Conservation (phyloP, 2,113 vertebrate genomes). For the Cettia cetti region DNA sequence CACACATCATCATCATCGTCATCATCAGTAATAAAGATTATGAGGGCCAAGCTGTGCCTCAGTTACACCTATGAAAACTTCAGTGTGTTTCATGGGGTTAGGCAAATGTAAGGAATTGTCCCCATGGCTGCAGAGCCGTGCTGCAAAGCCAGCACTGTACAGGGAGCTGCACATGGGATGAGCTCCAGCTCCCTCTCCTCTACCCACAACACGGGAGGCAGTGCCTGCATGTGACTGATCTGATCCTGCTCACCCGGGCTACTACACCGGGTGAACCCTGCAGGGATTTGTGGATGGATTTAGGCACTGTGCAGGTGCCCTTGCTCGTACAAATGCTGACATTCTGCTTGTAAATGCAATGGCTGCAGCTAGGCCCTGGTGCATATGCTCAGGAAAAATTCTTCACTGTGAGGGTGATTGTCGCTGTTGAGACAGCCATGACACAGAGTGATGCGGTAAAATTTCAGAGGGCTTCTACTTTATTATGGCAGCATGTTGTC, state of each 20-base stretch:
- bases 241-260: rapidly evolving
- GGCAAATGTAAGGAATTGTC: neutral
- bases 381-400: neutral
- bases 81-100: neutral
- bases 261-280: neutral
- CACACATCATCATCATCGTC: slow-evolving; percentile 51
- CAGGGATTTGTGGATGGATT: neutral
- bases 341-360: neutral
- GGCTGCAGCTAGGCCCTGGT: neutral
- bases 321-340: neutral
- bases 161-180: rapidly evolving
- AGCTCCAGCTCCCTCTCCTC: neutral
- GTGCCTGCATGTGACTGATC: neutral
- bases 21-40: slow-evolving; percentile 32
- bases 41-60: neutral
- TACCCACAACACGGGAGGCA: rapidly evolving
- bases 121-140: rapidly evolving
- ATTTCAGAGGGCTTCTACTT: neutral
- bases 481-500: neutral
- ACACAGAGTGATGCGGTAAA: neutral
- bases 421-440: no score
- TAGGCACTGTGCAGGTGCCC: neutral
- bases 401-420: neutral
- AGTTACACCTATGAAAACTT: neutral
- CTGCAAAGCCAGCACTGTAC: neutral